phyloP scores from a whole-genome alignment of 2,113 vertebrate genomes.

The Melanerpes aurifrons region DNA sequence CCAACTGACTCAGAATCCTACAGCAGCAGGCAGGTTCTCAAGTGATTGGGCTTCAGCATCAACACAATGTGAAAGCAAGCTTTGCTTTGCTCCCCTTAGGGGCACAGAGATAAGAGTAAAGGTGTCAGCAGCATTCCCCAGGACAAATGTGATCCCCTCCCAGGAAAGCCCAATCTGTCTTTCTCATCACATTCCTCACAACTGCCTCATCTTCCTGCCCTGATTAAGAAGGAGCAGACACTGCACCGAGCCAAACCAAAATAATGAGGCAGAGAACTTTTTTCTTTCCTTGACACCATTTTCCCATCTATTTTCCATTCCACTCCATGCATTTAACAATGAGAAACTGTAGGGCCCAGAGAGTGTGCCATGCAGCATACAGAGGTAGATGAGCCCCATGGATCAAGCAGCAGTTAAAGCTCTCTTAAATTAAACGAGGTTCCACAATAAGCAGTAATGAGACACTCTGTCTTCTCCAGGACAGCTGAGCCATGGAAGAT shows the following conservation, averaged over 20 bases:
- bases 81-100: background rate
- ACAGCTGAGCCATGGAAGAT: background rate
- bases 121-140: background rate
- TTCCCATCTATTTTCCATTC: background rate
- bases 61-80: background rate
- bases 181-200: background rate
- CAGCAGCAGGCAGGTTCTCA: background rate
- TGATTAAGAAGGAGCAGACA: background rate
- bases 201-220: background rate
- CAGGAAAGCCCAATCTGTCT: background rate
- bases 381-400: background rate
- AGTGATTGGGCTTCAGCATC: background rate
- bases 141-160: background rate
- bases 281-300: background rate
- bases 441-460: conserved; percentile 43
- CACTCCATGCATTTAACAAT: background rate
- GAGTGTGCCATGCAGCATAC: background rate
- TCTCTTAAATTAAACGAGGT: conserved; percentile 47
- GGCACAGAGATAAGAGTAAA: background rate
- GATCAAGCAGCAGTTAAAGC: conserved; percentile 50
- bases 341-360: background rate
- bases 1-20: background rate
- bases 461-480: conserved; percentile 26
- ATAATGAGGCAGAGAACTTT: background rate
- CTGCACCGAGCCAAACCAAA: background rate